These are phyloP conservation scores for Ptychochromis oligacanthus DNA, from an alignment of 2,113 vertebrate genomes.

Conservation along the genomic window DNA sequence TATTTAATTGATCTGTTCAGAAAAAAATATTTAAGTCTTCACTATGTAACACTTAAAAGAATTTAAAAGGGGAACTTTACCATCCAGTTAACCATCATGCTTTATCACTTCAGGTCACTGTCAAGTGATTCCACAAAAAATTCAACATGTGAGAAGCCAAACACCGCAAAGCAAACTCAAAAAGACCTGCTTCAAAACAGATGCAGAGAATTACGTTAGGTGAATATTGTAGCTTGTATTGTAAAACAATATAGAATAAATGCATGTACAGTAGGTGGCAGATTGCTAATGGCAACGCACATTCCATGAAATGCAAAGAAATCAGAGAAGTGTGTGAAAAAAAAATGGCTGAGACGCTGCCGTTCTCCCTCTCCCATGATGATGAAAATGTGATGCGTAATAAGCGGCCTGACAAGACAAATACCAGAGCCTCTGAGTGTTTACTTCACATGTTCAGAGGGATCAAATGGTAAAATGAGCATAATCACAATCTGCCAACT, in stretches of 20 bases:
- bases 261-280: neutral
- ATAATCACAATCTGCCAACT: neutral
- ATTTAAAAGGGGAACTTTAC: neutral
- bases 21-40: neutral
- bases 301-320: slow-evolving; percentile 39
- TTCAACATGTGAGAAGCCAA: neutral
- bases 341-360: neutral
- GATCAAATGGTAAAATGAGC: neutral
- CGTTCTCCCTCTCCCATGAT: slow-evolving; percentile 21
- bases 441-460: neutral
- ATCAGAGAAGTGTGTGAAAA: slow-evolving; percentile 22
- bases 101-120: neutral
- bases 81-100: neutral
- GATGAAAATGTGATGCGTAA: slow-evolving; percentile 45
- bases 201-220: neutral
- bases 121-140: neutral
- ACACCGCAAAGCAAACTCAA: neutral
- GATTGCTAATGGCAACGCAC: slow-evolving; percentile 23
- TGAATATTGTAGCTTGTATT: neutral
- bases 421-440: slow-evolving; percentile 51
- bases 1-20: neutral
- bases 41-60: neutral
- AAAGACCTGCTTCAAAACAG: neutral
- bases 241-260: slow-evolving; percentile 17
- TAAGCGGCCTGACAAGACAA: slow-evolving; percentile 41